Evolutionary conservation across 2,888 invertebrate genomes (phyloP), one percentile per base, ranked within the genome.

Genomic region (Cylloceria caligata): DNA sequence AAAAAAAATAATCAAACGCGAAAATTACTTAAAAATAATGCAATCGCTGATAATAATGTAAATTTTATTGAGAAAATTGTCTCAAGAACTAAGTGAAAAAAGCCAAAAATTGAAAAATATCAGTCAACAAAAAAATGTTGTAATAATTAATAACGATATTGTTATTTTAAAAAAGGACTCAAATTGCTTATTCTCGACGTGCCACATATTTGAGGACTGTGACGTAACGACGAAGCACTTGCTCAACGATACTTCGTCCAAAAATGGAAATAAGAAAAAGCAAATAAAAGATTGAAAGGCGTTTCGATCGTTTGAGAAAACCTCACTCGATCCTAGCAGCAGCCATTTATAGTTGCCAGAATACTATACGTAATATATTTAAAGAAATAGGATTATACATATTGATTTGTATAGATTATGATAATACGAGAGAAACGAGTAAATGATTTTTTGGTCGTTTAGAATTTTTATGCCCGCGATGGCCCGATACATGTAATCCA

Each of bases 401-500:
- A 79, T 71, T 82, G 9, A 75, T 75, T 75, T 79, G 74, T 62
- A 74, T 78, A 79, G 71, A 75, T 65, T 19, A 73, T 39, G 49
- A 68, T 49, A 27, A 30, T 62, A 57, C 27, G 64, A 27, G 34
- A 27, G 42, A 27, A 72, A 47, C 27, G 83, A 60, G 82, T 83
- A 84, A 78, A 67, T 45, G 24, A 75, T 67, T 71, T 72, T 75
- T 75, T 49, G 16, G 55, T 75, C 87, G 86, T 87, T 89, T 91
- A 88, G 89, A 89, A 88, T 90, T 90, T 91, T 87, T 90, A 91
- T 88, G 90, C 88, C 91, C 87, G 83, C 82, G 83, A 88, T 88
- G 91, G 90, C 91, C 90, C 90, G 88, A 90, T 87, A 88, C 89
- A 88, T 89, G 88, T 91, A 91, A 91, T 91, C 91, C 91, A 91